These are phyloP conservation scores for Hyalella azteca DNA, from an alignment of 2,888 invertebrate genomes.

Conservation along the genomic window DNA sequence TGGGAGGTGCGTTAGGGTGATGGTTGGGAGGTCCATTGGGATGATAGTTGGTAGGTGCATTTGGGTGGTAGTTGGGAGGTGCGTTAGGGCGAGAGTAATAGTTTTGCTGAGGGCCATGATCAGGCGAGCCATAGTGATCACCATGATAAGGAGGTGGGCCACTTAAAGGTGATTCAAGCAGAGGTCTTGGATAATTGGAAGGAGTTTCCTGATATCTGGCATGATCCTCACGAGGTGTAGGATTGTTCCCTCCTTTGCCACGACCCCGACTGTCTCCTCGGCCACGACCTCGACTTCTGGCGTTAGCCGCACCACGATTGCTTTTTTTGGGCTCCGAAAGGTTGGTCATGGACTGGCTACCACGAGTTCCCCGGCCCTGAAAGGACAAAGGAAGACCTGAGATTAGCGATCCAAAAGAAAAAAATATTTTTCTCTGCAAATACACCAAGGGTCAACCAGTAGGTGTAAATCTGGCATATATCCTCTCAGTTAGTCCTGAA, in stretches of 20 bases:
- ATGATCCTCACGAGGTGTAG: not conserved
- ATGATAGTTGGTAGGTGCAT: not conserved
- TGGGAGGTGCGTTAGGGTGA: not conserved
- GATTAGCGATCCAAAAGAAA: not conserved
- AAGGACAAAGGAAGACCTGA: not conserved
- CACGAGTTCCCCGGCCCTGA: slow-evolving; percentile 1
- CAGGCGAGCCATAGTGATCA: not conserved
- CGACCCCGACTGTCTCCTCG: not conserved
- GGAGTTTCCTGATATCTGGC: no score
- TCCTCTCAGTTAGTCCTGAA: no score
- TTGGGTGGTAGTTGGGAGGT: not conserved
- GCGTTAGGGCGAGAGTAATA: not conserved
- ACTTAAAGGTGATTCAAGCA: not conserved
- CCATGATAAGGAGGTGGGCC: not conserved
- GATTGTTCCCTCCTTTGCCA: not conserved
- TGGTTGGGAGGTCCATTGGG: not conserved
- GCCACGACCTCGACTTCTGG: not conserved
- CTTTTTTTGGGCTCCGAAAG: not conserved
- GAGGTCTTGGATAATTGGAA: not conserved
- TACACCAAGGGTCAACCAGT: no score
- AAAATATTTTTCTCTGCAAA: no score
- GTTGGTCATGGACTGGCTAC: not conserved
- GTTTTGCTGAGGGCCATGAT: not conserved
- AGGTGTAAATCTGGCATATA: no score
- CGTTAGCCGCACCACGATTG: not conserved